Evolutionary conservation across 2,113 vertebrate species (phyloP).

Genomic region (Hemibagrus wyckioides): DNA sequence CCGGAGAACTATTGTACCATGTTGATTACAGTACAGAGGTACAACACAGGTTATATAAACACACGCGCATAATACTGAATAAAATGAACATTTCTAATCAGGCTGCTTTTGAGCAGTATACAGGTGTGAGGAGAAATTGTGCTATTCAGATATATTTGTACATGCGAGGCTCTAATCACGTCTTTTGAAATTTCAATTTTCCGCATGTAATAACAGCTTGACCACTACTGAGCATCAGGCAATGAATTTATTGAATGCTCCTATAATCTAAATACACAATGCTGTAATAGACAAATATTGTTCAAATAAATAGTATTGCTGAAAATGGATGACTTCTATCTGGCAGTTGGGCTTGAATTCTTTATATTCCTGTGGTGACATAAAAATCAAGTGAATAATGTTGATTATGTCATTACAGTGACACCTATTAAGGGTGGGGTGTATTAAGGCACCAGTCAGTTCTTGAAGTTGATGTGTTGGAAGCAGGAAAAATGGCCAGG

Average conservation of each 20-base stretch:
- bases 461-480: no score
- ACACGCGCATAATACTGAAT: neutral
- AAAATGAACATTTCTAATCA: neutral
- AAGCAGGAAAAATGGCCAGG: no score
- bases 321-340: neutral
- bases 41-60: conserved; percentile 26
- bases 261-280: neutral
- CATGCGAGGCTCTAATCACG: neutral
- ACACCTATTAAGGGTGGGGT: no score
- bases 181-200: neutral
- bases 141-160: neutral
- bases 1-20: conserved; percentile 14
- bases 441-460: no score
- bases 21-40: conserved; percentile 16
- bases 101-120: neutral
- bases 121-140: neutral
- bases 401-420: no score
- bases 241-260: neutral
- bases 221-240: neutral
- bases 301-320: neutral
- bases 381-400: no score
- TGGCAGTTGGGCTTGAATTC: no score
- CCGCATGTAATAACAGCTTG: neutral
- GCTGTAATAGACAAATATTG: neutral
- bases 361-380: no score